Base-by-base conservation (phyloP, 2,888 invertebrate genomes). In the Volucella bombylans region DNA sequence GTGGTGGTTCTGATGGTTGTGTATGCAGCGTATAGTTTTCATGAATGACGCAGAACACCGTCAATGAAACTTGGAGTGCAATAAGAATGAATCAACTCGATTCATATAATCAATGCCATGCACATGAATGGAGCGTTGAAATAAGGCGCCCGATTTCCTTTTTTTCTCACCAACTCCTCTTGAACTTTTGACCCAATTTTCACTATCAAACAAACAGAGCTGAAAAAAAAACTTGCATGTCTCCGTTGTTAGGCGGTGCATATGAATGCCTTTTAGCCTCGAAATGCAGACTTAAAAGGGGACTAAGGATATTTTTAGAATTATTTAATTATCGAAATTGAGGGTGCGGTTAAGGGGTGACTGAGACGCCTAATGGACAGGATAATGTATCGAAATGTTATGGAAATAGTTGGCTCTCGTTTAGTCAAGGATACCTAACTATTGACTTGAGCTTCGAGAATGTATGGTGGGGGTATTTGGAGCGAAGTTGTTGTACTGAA, bases 151-250 rank as follows among this genome's bases (percentile, higher is more conserved):
- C 62, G 49, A 55, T 54, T 31, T 18, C 50, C 8, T 12, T 39
- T 67, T 54, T 57, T 61, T 12, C 55, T 38, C 39, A 8, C 49
- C 23, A 45, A 52, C 47, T 79, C 61, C 74, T 74, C 74, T 80
- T 83, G 83, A 83, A 79, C 83, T 83, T 79, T 71, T 83, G 79
- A 6, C 83, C 80, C 61, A 79, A 69, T 31, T 31, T 83, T 74
- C 14, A 9, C 43, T 0, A 50, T n/a, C 54, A 1, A 31, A 43
- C 49, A 43, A 43, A 31, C 6, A 31, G 52, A 50, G 39, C 49
- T 39, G 45, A 43, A 31, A 39, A 50, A 67, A 8, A 57, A 43
- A 62, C 31, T n/a, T 15, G 3, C 14, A 50, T 65, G 71, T 79
- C 78, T 72, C 72, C 50, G 65, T 52, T 79, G 65, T 41, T n/a